Percentiles rank a stretch among this genome's conserved stretches.
These are phyloP conservation scores for Delia radicum DNA, from an alignment of 1,140 invertebrate species.

Conservation along the genomic window DNA sequence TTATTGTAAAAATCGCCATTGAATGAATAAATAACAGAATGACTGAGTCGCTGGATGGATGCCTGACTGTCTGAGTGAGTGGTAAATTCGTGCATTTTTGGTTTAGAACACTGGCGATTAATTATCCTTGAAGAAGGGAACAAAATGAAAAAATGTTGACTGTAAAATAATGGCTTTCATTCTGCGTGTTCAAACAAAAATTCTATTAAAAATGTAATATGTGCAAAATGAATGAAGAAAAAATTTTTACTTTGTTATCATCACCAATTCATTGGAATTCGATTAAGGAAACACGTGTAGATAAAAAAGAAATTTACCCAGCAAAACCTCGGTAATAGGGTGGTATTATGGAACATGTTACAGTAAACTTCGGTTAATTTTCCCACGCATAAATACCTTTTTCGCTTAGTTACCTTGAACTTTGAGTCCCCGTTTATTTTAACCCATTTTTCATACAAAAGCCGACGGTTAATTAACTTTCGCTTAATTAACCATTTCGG, in stretches of 20 bases:
- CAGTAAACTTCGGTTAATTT: too few relatives aligned
- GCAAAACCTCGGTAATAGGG: too few relatives aligned
- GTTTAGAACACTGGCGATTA: neutral
- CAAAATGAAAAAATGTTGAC: neutral
- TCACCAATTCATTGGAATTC: neutral
- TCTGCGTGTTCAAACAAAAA: neutral
- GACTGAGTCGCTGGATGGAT: neutral
- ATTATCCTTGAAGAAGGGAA: neutral
- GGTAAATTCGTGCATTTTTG: neutral
- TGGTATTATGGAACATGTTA: too few relatives aligned
- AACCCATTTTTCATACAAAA: too few relatives aligned
- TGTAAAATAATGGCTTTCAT: neutral
- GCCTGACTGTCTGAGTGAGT: neutral
- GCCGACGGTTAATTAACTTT: too few relatives aligned
- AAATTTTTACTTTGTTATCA: neutral
- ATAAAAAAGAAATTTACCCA: too few relatives aligned
- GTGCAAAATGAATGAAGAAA: neutral
- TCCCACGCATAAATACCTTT: too few relatives aligned
- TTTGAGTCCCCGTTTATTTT: too few relatives aligned
- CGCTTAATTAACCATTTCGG: too few relatives aligned
- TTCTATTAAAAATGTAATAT: neutral
- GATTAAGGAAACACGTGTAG: neutral
- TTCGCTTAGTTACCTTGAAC: too few relatives aligned
- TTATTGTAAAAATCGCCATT: neutral
- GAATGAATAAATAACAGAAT: conserved; percentile 7